phyloP scores from a whole-genome alignment of 2,113 vertebrate genomes.

The Blennius ocellaris region DNA sequence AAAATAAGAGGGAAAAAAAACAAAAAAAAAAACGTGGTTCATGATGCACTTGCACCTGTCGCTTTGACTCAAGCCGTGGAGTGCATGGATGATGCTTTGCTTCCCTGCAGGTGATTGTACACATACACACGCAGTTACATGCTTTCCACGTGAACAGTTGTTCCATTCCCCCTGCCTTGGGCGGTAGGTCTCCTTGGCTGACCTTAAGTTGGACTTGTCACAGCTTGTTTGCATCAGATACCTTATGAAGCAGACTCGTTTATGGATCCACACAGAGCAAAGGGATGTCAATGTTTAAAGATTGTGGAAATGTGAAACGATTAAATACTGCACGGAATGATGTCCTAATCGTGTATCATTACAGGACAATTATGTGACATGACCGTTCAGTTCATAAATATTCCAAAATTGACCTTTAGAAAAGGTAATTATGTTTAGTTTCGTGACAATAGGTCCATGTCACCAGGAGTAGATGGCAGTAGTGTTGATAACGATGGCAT shows the following conservation, averaged over 20 bases:
- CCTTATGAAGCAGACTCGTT: conserved; percentile 42
- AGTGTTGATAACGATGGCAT: too few species aligned
- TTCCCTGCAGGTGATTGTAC: conserved; percentile 40
- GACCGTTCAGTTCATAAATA: neutral
- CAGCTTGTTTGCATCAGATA: conserved; percentile 68
- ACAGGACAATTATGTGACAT: conserved; percentile 28
- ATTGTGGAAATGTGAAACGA: conserved; percentile 44
- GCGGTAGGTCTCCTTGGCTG: conserved; percentile 63
- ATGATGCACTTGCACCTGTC: conserved; percentile 39
- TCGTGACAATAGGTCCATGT: too few species aligned
- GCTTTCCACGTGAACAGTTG: conserved; percentile 41
- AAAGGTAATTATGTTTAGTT: too few species aligned
- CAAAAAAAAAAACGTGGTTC: neutral
- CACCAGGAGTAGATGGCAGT: too few species aligned
- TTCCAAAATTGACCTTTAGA: too few species aligned
- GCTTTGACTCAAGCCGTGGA: conserved; percentile 33
- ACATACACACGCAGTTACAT: conserved; percentile 26
- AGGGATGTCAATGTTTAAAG: neutral
- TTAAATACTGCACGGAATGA: conserved; percentile 28
- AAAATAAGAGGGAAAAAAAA: too few species aligned
- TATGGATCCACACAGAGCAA: conserved; percentile 40
- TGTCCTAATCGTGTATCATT: conserved; percentile 25
- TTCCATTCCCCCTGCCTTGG: conserved; percentile 52
- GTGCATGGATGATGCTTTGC: conserved; percentile 14
- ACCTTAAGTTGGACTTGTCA: conserved; percentile 66